Conservation (phyloP, 2,797 vertebrate genomes). For the Leuciscus waleckii region DNA sequence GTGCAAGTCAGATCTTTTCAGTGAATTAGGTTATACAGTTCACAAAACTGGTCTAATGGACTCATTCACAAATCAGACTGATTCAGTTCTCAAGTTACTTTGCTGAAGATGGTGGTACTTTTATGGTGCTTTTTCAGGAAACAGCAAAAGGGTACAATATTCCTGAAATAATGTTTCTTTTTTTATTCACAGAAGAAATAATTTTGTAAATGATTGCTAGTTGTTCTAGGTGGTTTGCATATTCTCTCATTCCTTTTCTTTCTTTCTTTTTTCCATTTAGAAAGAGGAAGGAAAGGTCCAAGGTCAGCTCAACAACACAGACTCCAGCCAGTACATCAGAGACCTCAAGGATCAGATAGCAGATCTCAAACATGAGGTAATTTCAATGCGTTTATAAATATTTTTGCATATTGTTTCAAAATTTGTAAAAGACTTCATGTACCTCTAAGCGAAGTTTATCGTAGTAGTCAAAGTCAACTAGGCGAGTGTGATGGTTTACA, state of each 20-base stretch:
- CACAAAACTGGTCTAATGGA: background rate
- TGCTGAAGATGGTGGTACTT: background rate
- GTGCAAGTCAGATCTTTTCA: background rate
- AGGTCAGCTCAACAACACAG: constrained; percentile 94
- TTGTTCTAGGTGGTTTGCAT: constrained; percentile 1
- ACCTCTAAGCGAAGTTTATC: constrained; percentile 13
- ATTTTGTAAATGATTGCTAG: background rate
- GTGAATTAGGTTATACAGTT: background rate
- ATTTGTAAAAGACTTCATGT: background rate
- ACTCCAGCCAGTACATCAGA: constrained; percentile 94
- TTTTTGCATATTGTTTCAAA: background rate
- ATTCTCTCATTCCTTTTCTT: background rate
- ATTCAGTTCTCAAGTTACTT: background rate
- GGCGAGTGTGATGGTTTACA: background rate
- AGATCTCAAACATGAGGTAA: constrained; percentile 95
- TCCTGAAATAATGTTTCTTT: background rate
- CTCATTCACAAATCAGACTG: background rate
- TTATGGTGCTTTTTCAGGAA: background rate
- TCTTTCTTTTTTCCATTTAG: constrained; percentile 72
- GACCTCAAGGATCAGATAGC: constrained; percentile 96
- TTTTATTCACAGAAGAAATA: background rate
- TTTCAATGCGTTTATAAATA: constrained; percentile 45
- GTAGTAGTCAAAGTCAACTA: background rate
- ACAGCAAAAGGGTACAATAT: background rate
- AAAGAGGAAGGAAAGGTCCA: constrained; percentile 98